Evolutionary conservation across 2,888 invertebrate genomes (phyloP).

Genomic region (Pristionchus entomophagus): DNA sequence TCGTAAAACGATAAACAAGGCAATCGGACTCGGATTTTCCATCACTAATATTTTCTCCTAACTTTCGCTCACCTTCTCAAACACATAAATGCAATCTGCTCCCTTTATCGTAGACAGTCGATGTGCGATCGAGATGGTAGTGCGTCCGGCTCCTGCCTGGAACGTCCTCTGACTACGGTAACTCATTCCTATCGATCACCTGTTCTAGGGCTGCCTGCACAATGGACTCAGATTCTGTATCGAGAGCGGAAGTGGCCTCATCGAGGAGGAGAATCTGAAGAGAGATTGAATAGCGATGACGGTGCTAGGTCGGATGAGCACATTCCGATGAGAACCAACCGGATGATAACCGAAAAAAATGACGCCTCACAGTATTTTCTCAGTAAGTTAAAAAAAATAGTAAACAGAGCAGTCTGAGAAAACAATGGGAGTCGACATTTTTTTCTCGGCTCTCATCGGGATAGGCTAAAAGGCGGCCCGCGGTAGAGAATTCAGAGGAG

Average conservation of each 20-base stretch:
- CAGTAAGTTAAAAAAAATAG: conserved; percentile 73
- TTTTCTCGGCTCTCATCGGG: conserved; percentile 79
- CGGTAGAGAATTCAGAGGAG: conserved; percentile 78
- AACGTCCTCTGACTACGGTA: conserved; percentile 4
- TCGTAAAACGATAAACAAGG: no score
- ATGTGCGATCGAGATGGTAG: conserved; percentile 78
- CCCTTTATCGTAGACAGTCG: conserved; percentile 79
- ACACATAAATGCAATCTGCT: conserved; percentile 78
- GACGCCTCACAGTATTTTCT: no score
- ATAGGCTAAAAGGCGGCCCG: conserved; percentile 69
- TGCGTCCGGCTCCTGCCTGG: conserved; percentile 73
- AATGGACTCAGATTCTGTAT: conserved; percentile 81
- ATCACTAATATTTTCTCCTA: no score
- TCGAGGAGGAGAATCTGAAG: conserved; percentile 79
- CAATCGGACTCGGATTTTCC: no score
- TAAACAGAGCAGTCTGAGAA: conserved; percentile 85
- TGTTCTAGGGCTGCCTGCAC: conserved; percentile 85
- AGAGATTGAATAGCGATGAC: conserved; percentile 78
- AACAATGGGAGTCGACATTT: no score
- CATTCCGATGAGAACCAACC: no score
- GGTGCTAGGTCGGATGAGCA: conserved; percentile 90
- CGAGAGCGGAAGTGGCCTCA: conserved; percentile 61
- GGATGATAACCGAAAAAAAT: no score
- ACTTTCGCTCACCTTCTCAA: conserved; percentile 75
- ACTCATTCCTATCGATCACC: conserved; percentile 67